Evolutionary conservation across 2,113 vertebrate species (phyloP).

Genomic region (Calidris pygmaea): DNA sequence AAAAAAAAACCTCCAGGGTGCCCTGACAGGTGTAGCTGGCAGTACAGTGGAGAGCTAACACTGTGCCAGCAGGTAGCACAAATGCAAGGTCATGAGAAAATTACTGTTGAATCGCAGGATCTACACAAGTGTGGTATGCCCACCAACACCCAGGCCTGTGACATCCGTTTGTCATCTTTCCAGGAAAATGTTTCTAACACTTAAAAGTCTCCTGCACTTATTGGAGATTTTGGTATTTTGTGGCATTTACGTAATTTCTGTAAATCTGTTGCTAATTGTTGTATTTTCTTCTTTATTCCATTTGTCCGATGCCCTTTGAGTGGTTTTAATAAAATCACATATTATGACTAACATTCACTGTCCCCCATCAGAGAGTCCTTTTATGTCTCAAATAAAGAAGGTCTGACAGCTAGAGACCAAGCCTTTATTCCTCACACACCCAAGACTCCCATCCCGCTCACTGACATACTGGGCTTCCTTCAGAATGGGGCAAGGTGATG

Average conservation of each 20-base stretch:
- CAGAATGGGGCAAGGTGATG: not conserved
- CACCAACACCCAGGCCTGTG: not conserved
- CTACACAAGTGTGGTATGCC: not conserved
- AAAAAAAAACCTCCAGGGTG: not conserved
- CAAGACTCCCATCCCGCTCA: not conserved
- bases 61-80: not conserved
- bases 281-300: conserved; percentile 42
- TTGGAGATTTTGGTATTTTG: not conserved
- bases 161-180: conserved; percentile 8
- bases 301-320: conserved; percentile 49
- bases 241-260: conserved; percentile 48
- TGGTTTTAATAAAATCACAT: conserved; percentile 64
- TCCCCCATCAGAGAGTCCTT: conserved; percentile 15
- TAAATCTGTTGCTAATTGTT: conserved; percentile 67
- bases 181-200: conserved; percentile 49
- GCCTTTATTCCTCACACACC: not conserved
- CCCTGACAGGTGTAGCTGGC: not conserved
- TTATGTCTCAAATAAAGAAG: conserved; percentile 41
- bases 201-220: conserved; percentile 28
- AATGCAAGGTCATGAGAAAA: not conserved
- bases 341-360: conserved; percentile 39
- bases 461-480: not conserved
- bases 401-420: not conserved
- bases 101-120: not conserved
- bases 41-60: not conserved